Evolutionary conservation across 2,888 invertebrate genomes (phyloP).

Genomic region (Leucania comma): DNA sequence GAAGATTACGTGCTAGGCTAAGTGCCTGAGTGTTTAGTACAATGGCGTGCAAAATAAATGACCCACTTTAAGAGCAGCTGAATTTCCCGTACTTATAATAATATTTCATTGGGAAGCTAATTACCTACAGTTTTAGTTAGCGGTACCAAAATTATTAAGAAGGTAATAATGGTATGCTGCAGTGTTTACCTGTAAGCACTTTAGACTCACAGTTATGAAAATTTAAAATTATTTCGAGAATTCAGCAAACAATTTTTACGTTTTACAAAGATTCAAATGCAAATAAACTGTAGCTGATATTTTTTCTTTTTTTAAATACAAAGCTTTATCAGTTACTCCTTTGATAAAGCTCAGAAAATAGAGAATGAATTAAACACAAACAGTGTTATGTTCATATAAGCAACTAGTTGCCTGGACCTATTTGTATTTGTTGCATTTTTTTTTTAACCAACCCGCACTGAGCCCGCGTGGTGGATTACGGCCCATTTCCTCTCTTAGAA

Average conservation of each 20-base stretch:
- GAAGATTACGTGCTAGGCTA: constrained; percentile 66
- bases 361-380: no score
- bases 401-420: no score
- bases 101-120: constrained; percentile 51
- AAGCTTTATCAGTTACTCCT: not conserved
- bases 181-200: not conserved
- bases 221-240: no score
- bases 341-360: not conserved
- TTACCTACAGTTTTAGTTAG: constrained; percentile 34
- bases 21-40: constrained; percentile 63
- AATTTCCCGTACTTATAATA: constrained; percentile 47
- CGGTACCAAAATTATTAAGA: constrained; percentile 24
- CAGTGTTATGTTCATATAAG: no score
- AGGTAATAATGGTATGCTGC: not conserved
- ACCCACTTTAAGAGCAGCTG: constrained; percentile 54
- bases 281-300: not conserved
- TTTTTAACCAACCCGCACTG: no score
- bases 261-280: not conserved
- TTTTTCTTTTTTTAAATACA: not conserved
- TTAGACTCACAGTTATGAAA: not conserved
- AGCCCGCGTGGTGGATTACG: no score
- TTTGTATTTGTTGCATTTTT: no score
- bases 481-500: no score
- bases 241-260: no score
- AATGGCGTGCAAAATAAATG: constrained; percentile 60